Evolutionary conservation across 2,113 vertebrate genomes (phyloP).

Genomic region (Aspiorhynchus laticeps): DNA sequence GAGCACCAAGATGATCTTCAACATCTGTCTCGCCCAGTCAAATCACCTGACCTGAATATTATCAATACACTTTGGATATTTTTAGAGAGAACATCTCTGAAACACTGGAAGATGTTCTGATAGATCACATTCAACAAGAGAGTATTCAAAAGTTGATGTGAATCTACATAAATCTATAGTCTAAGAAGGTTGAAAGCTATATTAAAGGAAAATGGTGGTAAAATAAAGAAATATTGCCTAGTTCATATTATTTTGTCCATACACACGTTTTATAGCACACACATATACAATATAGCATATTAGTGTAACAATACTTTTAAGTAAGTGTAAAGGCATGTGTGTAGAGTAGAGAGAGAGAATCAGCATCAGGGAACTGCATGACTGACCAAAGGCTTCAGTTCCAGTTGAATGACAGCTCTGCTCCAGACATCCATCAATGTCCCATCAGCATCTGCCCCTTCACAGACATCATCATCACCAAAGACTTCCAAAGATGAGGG

Average conservation of each 20-base stretch:
- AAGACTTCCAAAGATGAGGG: conserved; percentile 32
- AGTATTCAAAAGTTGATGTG: neutral
- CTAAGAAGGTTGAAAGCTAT: neutral
- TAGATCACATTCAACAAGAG: neutral
- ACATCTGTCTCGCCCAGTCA: neutral
- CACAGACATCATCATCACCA: conserved; percentile 59
- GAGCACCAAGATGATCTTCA: neutral
- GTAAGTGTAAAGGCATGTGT: conserved; percentile 18
- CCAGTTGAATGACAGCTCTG: conserved; percentile 56
- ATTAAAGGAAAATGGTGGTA: neutral
- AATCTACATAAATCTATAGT: neutral
- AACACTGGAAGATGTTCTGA: neutral
- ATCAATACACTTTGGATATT: neutral
- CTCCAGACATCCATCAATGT: conserved; percentile 55
- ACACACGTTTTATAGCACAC: neutral
- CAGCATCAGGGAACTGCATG: conserved; percentile 52
- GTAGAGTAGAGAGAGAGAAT: conserved; percentile 18
- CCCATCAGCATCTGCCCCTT: conserved; percentile 51
- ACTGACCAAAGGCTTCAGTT: conserved; percentile 50
- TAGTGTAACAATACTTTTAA: neutral
- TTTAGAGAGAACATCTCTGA: neutral
- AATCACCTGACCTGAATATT: neutral
- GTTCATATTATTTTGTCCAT: neutral
- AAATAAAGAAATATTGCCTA: neutral
- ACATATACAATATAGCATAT: neutral